These are phyloP conservation scores for Micromesistius poutassou DNA, from an alignment of 2,797 vertebrate genomes.

Conservation along the genomic window DNA sequence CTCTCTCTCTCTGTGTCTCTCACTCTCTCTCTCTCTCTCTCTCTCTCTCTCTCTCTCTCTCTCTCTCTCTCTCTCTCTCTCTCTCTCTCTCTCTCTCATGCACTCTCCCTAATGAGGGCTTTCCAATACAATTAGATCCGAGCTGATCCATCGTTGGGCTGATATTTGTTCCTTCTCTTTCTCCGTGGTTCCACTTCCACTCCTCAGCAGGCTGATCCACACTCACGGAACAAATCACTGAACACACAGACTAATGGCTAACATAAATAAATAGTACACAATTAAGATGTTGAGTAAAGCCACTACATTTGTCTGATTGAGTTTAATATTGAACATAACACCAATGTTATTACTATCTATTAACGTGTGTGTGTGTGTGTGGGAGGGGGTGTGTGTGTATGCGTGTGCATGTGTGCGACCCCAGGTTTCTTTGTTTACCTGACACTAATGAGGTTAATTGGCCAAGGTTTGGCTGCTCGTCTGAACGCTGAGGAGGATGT, in stretches of 20 bases:
- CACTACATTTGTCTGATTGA: too few relatives aligned
- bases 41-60: conserved; percentile 42
- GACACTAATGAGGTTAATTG: too few relatives aligned
- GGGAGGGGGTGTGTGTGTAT: too few relatives aligned
- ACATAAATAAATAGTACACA: conserved; percentile 26
- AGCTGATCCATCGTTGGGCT: conserved; percentile 77
- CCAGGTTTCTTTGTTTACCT: background rate
- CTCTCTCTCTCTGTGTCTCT: too few relatives aligned
- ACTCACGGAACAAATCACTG: conserved; percentile 64
- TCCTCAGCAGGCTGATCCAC: conserved; percentile 53
- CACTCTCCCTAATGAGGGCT: conserved; percentile 85
- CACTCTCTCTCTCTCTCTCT: too few relatives aligned
- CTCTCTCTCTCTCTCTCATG: too few relatives aligned
- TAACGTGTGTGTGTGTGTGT: background rate
- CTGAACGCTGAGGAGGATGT: background rate
- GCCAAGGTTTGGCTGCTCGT: too few relatives aligned
- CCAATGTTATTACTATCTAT: too few relatives aligned
- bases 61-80: conserved; percentile 51
- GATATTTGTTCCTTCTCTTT: conserved; percentile 36
- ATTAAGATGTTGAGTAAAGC: background rate
- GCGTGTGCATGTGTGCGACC: too few relatives aligned
- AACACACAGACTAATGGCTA: conserved; percentile 39
- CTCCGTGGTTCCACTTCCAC: conserved; percentile 21
- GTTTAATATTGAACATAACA: background rate
- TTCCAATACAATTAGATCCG: conserved; percentile 86